A percentile compares a stretch with the other conserved stretches of the same genome.
Evolutionary conservation across 2,113 vertebrate genomes (phyloP).

Genomic region (Pagrus major): DNA sequence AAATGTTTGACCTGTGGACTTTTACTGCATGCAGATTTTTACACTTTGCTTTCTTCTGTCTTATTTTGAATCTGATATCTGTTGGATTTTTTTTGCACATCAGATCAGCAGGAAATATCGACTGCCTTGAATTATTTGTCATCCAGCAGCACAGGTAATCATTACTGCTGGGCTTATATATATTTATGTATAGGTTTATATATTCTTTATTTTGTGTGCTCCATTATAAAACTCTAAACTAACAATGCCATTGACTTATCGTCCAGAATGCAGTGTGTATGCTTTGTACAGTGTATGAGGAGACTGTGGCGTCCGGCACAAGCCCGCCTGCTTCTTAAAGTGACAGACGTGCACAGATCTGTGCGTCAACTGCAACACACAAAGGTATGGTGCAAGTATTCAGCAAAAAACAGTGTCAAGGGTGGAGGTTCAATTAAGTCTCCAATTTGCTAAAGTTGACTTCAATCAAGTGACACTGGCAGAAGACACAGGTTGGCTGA

Average conservation of each 20-base stretch:
- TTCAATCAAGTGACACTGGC: too few relatives aligned
- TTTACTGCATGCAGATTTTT: background rate
- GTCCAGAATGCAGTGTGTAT: constrained; percentile 36
- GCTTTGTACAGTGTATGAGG: background rate
- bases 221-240: background rate
- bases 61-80: background rate
- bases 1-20: constrained; percentile 16
- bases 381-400: constrained; percentile 52
- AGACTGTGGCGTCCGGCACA: constrained; percentile 26
- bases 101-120: background rate
- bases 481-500: too few relatives aligned
- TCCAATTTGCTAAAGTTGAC: too few relatives aligned
- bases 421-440: too few relatives aligned
- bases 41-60: background rate
- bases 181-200: too few relatives aligned
- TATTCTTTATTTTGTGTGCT: too few relatives aligned
- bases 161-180: background rate
- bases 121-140: background rate
- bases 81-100: background rate
- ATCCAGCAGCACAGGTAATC: background rate
- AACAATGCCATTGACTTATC: background rate
- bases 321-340: background rate
- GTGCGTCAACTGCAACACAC: background rate
- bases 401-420: too few relatives aligned
- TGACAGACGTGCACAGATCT: constrained; percentile 7